Evolutionary conservation across 2,888 invertebrate species (phyloP), one percentile per base, ranked within the genome.

Genomic region (Troides oblongomaculatus): DNA sequence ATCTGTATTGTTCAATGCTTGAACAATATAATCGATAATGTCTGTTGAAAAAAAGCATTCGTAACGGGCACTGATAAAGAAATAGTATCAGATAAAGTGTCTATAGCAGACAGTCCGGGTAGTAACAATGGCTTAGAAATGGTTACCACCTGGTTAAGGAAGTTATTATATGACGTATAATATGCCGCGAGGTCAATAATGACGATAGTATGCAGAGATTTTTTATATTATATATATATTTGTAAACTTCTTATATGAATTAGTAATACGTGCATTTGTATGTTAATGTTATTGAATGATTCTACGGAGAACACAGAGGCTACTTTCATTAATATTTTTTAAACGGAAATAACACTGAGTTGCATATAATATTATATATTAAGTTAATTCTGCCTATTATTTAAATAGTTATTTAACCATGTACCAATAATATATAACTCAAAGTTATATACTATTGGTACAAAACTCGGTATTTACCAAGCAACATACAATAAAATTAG

Each of bases 71-170:
- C 50, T 58, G 66, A 59, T 62, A 70, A 50, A 62, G 50, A 53
- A 43, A 66, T 56, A 59, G 57, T 66, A 62, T 30, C 46, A 62
- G 69, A 70, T 70, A 70, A 62, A 39, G n/a, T 62, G 53, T 66
- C 30, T 66, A 36, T 66, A 25, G 62, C 50, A 53, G 62, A 43
- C 46, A 61, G 62, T 53, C 43, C 65, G 69, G 65, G 53, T 70
- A 62, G 69, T 58, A 70, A 70, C 69, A 57, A 62, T 36, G 56
- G 43, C 62, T 58, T 62, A 62, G 69, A 66, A 56, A 66, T 62
- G 21, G 57, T 23, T 60, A 62, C 61, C 57, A 21, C 25, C 5
- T 59, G 36, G 58, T 66, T 70, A 62, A 70, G 69, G 66, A 70
- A 70, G 57, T 58, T 30, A 39, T 39, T 39, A 39, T 10, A 23